These are phyloP conservation scores for Chloroclysta siterata DNA, from an alignment of 2,888 invertebrate species.

Conservation along the genomic window DNA sequence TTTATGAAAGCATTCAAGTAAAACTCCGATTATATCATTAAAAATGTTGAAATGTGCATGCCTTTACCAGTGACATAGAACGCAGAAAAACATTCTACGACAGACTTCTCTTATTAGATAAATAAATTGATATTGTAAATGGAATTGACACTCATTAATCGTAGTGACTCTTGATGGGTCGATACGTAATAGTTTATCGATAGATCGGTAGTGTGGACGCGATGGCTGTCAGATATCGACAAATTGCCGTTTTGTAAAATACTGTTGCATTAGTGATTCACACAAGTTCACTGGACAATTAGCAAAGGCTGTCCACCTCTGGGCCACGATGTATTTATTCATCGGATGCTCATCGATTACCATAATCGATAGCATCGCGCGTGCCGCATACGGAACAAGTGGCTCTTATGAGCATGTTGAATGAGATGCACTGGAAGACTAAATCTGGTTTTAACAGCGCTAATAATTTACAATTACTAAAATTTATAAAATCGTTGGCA, in stretches of 20 bases:
- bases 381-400: constrained; percentile 78
- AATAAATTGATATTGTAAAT: constrained; percentile 8
- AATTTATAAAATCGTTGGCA: too few relatives aligned
- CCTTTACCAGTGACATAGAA: constrained; percentile 2
- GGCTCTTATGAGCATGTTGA: constrained; percentile 63
- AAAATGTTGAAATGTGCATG: constrained; percentile 5
- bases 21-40: constrained; percentile 23
- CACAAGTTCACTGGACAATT: constrained; percentile 81
- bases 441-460: constrained; percentile 44
- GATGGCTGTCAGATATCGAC: constrained; percentile 56
- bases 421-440: constrained; percentile 61
- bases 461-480: neutral
- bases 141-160: constrained; percentile 13
- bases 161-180: constrained; percentile 11
- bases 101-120: neutral
- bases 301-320: constrained; percentile 85
- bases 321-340: constrained; percentile 79
- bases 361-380: constrained; percentile 82
- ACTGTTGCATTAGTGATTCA: constrained; percentile 77
- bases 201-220: constrained; percentile 36
- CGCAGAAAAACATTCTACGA: constrained; percentile 2
- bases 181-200: constrained; percentile 36
- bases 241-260: constrained; percentile 64
- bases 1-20: constrained; percentile 11
- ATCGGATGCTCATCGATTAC: constrained; percentile 83